Evolutionary conservation across 2,797 vertebrate genomes (phyloP), one percentile per base, ranked within the genome.

Genomic region (Novumbra hubbsi): DNA sequence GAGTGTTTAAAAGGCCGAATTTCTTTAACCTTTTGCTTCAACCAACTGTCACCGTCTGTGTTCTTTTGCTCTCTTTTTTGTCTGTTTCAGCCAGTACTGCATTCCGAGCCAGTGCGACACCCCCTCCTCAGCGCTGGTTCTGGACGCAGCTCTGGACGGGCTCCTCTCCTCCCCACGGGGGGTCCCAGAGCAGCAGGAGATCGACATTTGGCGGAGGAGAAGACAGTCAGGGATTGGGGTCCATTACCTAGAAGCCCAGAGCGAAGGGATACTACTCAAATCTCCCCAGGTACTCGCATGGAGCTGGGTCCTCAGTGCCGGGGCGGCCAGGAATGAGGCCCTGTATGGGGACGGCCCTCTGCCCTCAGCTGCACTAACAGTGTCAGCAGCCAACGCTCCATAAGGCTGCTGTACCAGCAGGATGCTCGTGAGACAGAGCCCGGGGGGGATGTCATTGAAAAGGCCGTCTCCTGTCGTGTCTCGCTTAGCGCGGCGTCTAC

Each of bases 21-120:
- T 38, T 4, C 5, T 6, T 38, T 38, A 32, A 38, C 34, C 34
- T 38, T 38, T 38, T 7, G 8, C 34, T 38, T 3, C 5, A 38
- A 11, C 6, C 6, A 52, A 52, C 50, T 19, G 19, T n/a, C 68
- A 38, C 57, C 16, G 16, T 27, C 30, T 32, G 19, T 24, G n/a
- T 45, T 67, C 19, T 19, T 15, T 5, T 16, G 0, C 49, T 12
- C 14, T 32, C 34, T 38, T 38, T 38, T 38, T 38, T 38, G 5
- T n/a, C n/a, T 38, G 34, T 38, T 60, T 73, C 88, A 98, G 97
- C 73, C 92, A 87, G n/a, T 81, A 91, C 34, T 98, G 96, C 83
- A 45, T 95, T 76, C 86, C 85, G 30, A 90, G 92, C 45, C 85
- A 81, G 30, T 94, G 94, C 1, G 83, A 93, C 80, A 93, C 89